Evolutionary conservation across 2,797 vertebrate species (phyloP), one percentile per base, ranked within the genome.

Genomic region (Oreochromis mossambicus): DNA sequence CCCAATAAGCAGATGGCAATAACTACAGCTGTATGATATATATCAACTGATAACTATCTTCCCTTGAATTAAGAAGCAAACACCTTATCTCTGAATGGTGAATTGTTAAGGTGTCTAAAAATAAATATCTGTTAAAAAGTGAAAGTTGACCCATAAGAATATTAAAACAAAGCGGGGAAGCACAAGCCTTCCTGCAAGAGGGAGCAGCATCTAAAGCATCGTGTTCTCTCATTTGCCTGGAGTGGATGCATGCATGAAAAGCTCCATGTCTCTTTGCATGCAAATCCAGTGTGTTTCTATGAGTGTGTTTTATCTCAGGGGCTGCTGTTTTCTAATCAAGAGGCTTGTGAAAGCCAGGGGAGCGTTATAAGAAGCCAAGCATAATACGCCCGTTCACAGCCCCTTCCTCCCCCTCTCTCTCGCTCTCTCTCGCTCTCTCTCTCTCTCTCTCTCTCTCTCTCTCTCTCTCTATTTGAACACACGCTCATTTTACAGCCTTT

Each of bases 261-360:
- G 90, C 87, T 87, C 51, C 38, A 81, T 86, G 73, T 92, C 87
- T 92, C 91, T 95, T 93, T 88, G 90, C 90, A 95, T 93, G 92
- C 88, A 93, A 94, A 95, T 93, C 91, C 87, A 90, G 85, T 87
- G 56, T 32, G 61, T 83, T 87, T 87, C 84, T 89, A 58, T 80
- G 85, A 90, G 89, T 89, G 90, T 87, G 88, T 93, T 93, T 95
- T 94, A 95, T 95, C 93, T 95, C 77, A 36, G 86, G 87, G 90
- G 91, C 88, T 92, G 86, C 93, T 94, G 87, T 95, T 96, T 95
- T 93, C 93, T 96, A 94, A 96, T 95, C 94, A 95, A 95, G 93
- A 89, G 94, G 91, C 93, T 94, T 92, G 92, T 94, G 91, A 94
- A 95, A 95, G 89, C 92, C 93, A 94, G 86, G 90, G 92, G 92